These are phyloP conservation scores for Drosophila chauvacae DNA, from an alignment of 1,140 invertebrate species.

Conservation along the genomic window DNA sequence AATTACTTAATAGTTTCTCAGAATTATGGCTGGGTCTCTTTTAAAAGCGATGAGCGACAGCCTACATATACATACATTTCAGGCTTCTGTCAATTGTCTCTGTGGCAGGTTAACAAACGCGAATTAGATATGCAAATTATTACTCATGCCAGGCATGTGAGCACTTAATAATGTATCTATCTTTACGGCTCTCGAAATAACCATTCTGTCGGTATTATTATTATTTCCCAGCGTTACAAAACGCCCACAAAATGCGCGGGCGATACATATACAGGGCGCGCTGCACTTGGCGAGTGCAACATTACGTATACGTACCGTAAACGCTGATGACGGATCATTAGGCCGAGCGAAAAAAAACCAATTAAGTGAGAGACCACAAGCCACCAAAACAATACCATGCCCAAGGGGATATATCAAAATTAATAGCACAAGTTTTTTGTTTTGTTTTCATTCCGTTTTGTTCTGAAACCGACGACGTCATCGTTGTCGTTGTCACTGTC, in stretches of 20 bases:
- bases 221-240: conserved; percentile 33
- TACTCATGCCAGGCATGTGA: conserved; percentile 39
- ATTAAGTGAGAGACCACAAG: conserved; percentile 49
- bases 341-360: conserved; percentile 43
- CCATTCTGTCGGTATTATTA: conserved; percentile 56
- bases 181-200: conserved; percentile 53
- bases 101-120: conserved; percentile 29
- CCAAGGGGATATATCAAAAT: conserved; percentile 55
- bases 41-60: background rate
- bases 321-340: conserved; percentile 52
- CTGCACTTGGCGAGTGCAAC: conserved; percentile 39
- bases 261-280: conserved; percentile 5
- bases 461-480: conserved; percentile 42
- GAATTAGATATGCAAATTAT: conserved; percentile 55
- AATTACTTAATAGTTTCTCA: conserved; percentile 28
- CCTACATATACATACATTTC: conserved; percentile 7
- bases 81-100: conserved; percentile 42
- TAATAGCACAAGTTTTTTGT: conserved; percentile 59
- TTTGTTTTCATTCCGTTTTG: conserved; percentile 18
- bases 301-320: conserved; percentile 64
- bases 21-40: conserved; percentile 4
- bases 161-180: conserved; percentile 55
- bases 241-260: conserved; percentile 39
- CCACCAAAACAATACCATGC: conserved; percentile 58
- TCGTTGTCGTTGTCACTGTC: conserved; percentile 63